Evolutionary conservation across 2,113 vertebrate genomes (phyloP).

Genomic region (Passer montanus): DNA sequence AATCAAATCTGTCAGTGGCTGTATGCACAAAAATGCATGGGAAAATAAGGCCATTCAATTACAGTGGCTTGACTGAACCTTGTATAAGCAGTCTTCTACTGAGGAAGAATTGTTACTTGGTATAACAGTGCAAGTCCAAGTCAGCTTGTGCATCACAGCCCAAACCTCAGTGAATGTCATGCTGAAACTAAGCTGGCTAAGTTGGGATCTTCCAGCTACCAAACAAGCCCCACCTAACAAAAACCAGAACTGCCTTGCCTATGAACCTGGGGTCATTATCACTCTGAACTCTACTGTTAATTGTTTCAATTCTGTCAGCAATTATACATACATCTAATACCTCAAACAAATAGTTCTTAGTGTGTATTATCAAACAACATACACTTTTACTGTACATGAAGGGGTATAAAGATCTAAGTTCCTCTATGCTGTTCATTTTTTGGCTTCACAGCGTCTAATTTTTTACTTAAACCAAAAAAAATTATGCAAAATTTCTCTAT

Average conservation of each 20-base stretch:
- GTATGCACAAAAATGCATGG: neutral
- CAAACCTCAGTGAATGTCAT: fast-evolving
- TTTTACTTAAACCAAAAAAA: neutral
- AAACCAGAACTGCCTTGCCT: neutral
- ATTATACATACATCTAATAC: neutral
- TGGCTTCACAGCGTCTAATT: neutral
- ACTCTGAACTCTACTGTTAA: neutral
- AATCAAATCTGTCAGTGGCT: neutral
- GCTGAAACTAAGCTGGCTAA: neutral
- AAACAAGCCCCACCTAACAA: neutral
- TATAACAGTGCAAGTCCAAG: neutral
- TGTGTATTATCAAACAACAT: neutral
- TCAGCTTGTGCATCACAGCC: neutral
- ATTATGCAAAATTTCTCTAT: too few species aligned
- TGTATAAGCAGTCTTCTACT: fast-evolving
- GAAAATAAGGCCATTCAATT: neutral
- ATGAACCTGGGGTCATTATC: neutral
- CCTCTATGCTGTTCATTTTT: neutral
- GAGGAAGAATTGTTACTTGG: neutral
- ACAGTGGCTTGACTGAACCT: neutral
- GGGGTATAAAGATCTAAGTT: neutral
- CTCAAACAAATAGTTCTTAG: neutral
- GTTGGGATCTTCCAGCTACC: neutral
- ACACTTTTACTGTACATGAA: neutral
- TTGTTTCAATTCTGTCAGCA: neutral